Conservation (phyloP, 2,113 vertebrate species). For the Notarius lentiginosus region DNA sequence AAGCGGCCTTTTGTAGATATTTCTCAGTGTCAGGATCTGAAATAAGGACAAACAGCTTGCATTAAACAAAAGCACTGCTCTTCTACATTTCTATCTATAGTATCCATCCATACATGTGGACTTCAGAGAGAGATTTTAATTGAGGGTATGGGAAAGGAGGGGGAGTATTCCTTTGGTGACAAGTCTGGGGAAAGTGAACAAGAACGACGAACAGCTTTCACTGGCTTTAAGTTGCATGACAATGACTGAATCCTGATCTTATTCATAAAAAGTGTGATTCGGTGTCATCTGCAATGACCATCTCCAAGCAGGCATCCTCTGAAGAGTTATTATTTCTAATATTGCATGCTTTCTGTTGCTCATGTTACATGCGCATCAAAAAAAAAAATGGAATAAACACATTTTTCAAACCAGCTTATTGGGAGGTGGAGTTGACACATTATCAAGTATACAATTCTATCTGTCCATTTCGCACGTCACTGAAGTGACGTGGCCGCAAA, state of each 20-base stretch:
- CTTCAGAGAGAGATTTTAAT: not conserved
- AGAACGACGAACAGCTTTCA: not conserved
- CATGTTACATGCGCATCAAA: not conserved
- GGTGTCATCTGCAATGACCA: not conserved
- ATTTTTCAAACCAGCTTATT: not conserved
- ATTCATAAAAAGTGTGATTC: conserved; percentile 3
- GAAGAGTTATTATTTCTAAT: not conserved
- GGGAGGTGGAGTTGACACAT: not conserved
- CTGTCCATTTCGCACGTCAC: no score
- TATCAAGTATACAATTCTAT: no score
- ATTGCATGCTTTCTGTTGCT: not conserved
- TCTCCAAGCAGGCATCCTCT: not conserved
- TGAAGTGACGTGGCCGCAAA: no score
- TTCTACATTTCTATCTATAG: not conserved
- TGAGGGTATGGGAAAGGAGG: not conserved
- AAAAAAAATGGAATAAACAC: not conserved
- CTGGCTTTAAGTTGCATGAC: not conserved
- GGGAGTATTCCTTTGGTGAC: not conserved
- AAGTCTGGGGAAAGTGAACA: not conserved
- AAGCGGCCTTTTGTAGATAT: not conserved
- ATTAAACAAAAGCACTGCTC: not conserved
- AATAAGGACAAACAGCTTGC: not conserved
- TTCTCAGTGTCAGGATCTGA: not conserved
- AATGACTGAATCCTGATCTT: not conserved
- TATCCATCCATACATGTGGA: not conserved